Base-by-base conservation (phyloP, 2,888 invertebrate genomes). In the Gandaritis pyraliata region DNA sequence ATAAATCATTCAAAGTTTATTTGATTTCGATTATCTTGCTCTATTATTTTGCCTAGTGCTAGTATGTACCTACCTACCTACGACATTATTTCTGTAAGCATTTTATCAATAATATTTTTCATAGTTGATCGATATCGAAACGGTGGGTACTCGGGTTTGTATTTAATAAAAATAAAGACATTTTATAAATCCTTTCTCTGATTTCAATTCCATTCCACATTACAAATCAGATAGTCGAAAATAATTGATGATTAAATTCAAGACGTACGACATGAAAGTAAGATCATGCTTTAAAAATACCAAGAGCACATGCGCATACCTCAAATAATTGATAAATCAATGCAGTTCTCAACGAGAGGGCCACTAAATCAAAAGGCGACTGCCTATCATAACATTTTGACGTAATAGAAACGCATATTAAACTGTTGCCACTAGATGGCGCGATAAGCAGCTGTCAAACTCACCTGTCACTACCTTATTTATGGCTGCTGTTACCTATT, bases 251-350 rank as follows among this genome's bases (percentile, higher is more conserved):
- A 87, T 87, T 84, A 83, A 85, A 88, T 85, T 81, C 86, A 82
- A 87, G 82, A 73, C 65, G 80, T 81, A 82, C 85, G 91, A 90
- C 91, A 90, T 88, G 91, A 89, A 88, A 89, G 87, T 87, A 87
- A 90, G 88, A 87, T 88, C 87, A 81, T 87, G 87, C 79, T 77
- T 86, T 81, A 80, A 86, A 85, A 88, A 91, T 90, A 86, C 89
- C 90, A 85, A 70, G 78, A 85, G 82, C 83, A 81, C 86, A 90
- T 91, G 82, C 83, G 81, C 86, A 90, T 91, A 81, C 86, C 78
- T 84, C 65, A 83, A 88, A 91, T 90, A 81, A 90, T 91, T 92
- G 90, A 92, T 92, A 90, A 86, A 92, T 91, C 90, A 92, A 88
- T 89, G 88, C 88, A 88, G 82, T 82, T 83, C 85, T 80, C 85